A percentile compares a stretch with the other conserved stretches of the same genome.
Evolutionary conservation across 92 coral and sea anemone genomes (phyloP).

Genomic region (Heliopora coerulea): DNA sequence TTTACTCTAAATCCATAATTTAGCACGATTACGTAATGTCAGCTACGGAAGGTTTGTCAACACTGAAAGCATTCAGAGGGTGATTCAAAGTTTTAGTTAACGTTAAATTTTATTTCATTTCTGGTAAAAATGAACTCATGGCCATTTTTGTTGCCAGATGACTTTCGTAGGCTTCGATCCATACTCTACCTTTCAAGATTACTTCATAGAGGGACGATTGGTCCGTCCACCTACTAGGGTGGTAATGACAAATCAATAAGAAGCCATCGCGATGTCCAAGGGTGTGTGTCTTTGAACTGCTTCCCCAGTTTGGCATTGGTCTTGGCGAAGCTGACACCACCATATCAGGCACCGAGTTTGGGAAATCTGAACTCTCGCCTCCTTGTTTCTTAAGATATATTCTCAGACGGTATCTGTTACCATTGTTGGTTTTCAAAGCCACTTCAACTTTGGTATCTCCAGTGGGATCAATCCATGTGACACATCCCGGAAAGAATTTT

Average conservation of each 20-base stretch:
- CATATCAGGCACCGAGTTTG: constrained; percentile 70
- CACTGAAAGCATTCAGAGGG: too few relatives aligned
- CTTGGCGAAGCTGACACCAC: constrained; percentile 38
- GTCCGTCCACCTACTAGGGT: constrained; percentile 59
- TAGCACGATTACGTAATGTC: too few relatives aligned
- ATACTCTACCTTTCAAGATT: constrained; percentile 75
- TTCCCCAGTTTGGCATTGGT: constrained; percentile 44
- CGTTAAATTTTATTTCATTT: too few relatives aligned
- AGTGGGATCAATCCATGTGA: constrained; percentile 71
- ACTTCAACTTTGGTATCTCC: constrained; percentile 77
- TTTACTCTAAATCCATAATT: too few relatives aligned
- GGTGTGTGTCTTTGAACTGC: constrained; percentile 37
- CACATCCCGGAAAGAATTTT: constrained; percentile 48
- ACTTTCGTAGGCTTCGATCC: constrained; percentile 88
- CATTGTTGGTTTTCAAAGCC: constrained; percentile 56
- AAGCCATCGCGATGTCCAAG: constrained; percentile 58
- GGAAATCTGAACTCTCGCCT: constrained; percentile 56
- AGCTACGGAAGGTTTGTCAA: too few relatives aligned
- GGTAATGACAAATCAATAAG: constrained; percentile 67
- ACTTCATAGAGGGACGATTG: constrained; percentile 69
- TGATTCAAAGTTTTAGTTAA: too few relatives aligned
- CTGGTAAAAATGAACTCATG: constrained; percentile 5
- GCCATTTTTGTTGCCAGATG: constrained; percentile 63
- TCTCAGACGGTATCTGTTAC: constrained; percentile 59
- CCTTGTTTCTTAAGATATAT: constrained; percentile 47